These are phyloP conservation scores for Chymomyza procnemis DNA, from an alignment of 2,888 invertebrate species.

Conservation along the genomic window DNA sequence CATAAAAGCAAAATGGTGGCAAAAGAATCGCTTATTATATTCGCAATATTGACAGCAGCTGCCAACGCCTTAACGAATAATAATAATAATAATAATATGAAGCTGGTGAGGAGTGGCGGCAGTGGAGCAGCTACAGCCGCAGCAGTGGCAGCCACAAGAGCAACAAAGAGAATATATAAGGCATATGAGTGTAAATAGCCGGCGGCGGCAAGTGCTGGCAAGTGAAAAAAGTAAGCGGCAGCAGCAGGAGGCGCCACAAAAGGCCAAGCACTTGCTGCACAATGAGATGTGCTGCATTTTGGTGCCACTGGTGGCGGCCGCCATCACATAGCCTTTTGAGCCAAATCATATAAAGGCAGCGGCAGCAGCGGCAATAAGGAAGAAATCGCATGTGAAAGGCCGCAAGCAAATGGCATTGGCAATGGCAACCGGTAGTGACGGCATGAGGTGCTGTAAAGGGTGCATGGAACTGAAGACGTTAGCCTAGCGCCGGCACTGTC, in stretches of 20 bases:
- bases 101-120: no score
- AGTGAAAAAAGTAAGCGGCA: neutral
- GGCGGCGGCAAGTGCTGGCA: neutral
- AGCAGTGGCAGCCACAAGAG: slow-evolving; percentile 24
- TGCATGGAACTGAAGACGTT: neutral
- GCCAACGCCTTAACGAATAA: slow-evolving; percentile 18
- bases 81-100: neutral
- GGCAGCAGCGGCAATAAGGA: no score
- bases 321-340: neutral
- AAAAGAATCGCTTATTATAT: slow-evolving; percentile 17
- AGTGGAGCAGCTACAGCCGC: neutral
- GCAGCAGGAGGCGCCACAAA: neutral
- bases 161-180: neutral
- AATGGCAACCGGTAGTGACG: neutral
- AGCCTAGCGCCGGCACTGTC: neutral
- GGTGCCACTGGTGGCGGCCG: neutral
- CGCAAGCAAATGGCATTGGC: slow-evolving; percentile 19
- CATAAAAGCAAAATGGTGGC: neutral
- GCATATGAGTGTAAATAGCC: slow-evolving; percentile 7
- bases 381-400: slow-evolving; percentile 67
- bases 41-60: slow-evolving; percentile 31
- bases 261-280: neutral
- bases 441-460: neutral
- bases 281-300: slow-evolving; percentile 38
- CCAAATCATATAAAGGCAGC: slow-evolving; percentile 59